A percentile compares a stretch with the other conserved stretches of the same genome.
Evolutionary conservation across 23 tunicate genomes (phyloP).

Genomic region (Ascidia mentula): DNA sequence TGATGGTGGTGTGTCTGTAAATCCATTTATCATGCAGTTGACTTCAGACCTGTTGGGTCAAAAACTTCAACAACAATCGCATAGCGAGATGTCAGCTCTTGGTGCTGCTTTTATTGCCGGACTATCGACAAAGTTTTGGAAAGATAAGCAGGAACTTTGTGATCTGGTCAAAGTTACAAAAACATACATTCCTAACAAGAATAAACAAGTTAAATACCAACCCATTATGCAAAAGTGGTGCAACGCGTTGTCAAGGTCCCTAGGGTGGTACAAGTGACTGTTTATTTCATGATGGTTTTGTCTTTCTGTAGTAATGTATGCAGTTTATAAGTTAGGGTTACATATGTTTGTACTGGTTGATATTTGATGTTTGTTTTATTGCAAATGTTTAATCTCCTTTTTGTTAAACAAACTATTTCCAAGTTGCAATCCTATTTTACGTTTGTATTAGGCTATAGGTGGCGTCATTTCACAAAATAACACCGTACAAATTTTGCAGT

Average conservation of each 20-base stretch:
- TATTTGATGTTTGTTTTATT: too few species aligned
- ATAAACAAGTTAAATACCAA: constrained; percentile 13
- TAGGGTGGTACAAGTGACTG: constrained; percentile 53
- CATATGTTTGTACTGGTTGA: too few species aligned
- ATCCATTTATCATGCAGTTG: constrained; percentile 61
- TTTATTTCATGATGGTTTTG: not conserved
- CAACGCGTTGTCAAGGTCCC: constrained; percentile 57
- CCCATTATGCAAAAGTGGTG: constrained; percentile 56
- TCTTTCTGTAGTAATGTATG: too few species aligned
- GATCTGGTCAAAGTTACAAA: constrained; percentile 11
- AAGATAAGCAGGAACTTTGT: constrained; percentile 34
- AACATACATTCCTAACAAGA: constrained; percentile 33
- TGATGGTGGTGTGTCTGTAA: constrained; percentile 88
- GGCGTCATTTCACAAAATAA: too few species aligned
- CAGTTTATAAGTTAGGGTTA: too few species aligned
- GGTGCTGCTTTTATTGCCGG: constrained; percentile 95
- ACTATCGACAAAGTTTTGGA: constrained; percentile 72
- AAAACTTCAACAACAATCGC: constrained; percentile 19
- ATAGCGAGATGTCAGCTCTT: constrained; percentile 79
- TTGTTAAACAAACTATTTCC: too few species aligned
- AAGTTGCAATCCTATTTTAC: too few species aligned
- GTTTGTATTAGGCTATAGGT: too few species aligned
- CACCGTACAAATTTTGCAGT: too few species aligned
- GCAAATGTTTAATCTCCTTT: too few species aligned
- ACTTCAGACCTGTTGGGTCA: constrained; percentile 57